Conservation (phyloP, 2,797 vertebrate species). For the Eurystomus glaucurus region DNA sequence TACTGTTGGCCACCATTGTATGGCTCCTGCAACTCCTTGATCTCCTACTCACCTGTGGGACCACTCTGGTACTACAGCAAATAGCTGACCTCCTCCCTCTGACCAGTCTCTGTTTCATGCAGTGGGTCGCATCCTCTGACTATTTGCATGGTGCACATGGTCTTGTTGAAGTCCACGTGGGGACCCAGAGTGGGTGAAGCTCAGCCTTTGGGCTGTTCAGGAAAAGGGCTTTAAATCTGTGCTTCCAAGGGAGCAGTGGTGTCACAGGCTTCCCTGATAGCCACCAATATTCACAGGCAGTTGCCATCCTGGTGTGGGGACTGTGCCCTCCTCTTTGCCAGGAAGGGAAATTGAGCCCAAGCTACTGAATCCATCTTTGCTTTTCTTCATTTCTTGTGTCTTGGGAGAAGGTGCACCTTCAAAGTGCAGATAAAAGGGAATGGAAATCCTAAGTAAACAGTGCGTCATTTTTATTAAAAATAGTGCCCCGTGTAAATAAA, state of each 20-base stretch:
- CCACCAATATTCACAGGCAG: background rate
- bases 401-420: background rate
- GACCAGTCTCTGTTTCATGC: background rate
- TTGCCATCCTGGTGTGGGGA: background rate
- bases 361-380: background rate
- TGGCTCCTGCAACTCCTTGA: background rate
- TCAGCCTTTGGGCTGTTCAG: background rate
- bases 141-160: rapidly evolving
- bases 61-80: rapidly evolving
- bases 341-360: background rate
- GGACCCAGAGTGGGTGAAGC: background rate
- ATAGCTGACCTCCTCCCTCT: background rate
- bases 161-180: background rate
- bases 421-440: background rate
- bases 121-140: background rate
- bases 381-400: background rate
- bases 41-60: rapidly evolving
- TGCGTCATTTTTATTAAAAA: conserved; percentile 30
- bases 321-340: background rate
- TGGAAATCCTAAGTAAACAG: conserved; percentile 15
- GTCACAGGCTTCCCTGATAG: background rate
- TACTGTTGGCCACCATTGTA: background rate
- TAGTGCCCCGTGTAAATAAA: conserved; percentile 11
- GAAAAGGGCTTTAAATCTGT: background rate
- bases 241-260: background rate